These are phyloP conservation scores for Gyps fulvus DNA, from an alignment of 2,113 vertebrate species.

Conservation along the genomic window DNA sequence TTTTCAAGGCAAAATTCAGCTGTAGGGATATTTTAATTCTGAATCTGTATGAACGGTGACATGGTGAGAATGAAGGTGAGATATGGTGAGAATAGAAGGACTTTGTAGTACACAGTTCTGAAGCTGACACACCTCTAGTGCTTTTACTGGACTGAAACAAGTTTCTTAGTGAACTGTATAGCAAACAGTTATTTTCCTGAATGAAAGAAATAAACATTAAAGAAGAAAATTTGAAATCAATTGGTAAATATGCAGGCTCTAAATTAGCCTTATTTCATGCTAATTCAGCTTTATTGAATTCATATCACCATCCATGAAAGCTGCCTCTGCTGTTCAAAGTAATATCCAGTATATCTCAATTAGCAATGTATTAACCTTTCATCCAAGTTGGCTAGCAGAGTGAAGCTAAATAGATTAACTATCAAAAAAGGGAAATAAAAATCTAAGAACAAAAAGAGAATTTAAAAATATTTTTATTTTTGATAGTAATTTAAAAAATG, in stretches of 20 bases:
- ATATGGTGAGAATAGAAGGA: background rate
- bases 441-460: background rate
- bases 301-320: conserved; percentile 35
- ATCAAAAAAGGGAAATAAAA: conserved; percentile 1
- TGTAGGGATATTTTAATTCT: background rate
- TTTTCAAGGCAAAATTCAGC: background rate
- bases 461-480: background rate
- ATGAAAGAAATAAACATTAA: conserved; percentile 30
- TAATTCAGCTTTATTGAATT: conserved; percentile 53
- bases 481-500: background rate
- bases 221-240: conserved; percentile 39
- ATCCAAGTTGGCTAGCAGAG: background rate
- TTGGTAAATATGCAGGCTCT: conserved; percentile 15
- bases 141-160: background rate
- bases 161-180: background rate
- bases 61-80: background rate
- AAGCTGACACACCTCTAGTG: background rate
- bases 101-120: background rate
- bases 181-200: conserved; percentile 5
- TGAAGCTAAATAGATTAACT: conserved; percentile 26
- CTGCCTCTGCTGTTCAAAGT: conserved; percentile 44
- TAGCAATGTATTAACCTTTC: conserved; percentile 49
- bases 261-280: conserved; percentile 55
- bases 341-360: conserved; percentile 45
- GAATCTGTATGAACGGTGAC: background rate